Evolutionary conservation across 2,113 vertebrate genomes (phyloP), one percentile per base, ranked within the genome.

Genomic region (Ranitomeya imitator): DNA sequence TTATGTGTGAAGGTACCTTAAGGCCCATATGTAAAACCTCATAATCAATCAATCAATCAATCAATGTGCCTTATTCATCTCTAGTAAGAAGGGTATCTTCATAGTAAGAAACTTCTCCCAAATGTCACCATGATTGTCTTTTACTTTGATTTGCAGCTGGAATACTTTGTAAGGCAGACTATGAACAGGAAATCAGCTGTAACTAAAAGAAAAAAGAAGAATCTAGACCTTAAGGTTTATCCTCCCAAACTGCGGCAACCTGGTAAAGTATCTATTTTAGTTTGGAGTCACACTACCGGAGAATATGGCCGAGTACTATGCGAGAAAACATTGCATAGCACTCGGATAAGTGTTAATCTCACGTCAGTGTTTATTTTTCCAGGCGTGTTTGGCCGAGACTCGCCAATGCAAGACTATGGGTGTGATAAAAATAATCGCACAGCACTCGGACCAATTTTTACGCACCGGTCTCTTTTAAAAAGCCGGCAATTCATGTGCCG

Each of bases 121-220:
- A 59, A 16, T 59, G 57, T 67, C 63, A 52, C 31, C 31, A 65
- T 67, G 31, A 14, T 81, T 81, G 37, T 83, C 6, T 37, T 65
- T 9, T 31, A 18, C 67, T 79, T 78, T 52, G 10, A 52, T 26
- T 93, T 95, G 89, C 91, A 99, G 98, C 92, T 99, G 95, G 98
- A 99, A 91, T 99, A 99, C 95, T 99, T 99, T 93, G 97, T 99
- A 96, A 97, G 98, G 89, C 97, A 99, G 95, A 96, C 95, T 94
- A 94, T 99, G 92, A 99, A 98, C 93, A 96, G 97, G 93, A 99
- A 99, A 95, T 96, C 97, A 81, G 96, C 97, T 91, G 96, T 97
- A 90, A 97, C 96, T 88, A 96, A 96, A 89, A 97, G 98, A 93
- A 98, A 96, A 89, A 94, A 83, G 92, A 97, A 95, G 90, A 95